Evolutionary conservation across 2,888 invertebrate species (phyloP).

Genomic region (Syrista parreyssii): DNA sequence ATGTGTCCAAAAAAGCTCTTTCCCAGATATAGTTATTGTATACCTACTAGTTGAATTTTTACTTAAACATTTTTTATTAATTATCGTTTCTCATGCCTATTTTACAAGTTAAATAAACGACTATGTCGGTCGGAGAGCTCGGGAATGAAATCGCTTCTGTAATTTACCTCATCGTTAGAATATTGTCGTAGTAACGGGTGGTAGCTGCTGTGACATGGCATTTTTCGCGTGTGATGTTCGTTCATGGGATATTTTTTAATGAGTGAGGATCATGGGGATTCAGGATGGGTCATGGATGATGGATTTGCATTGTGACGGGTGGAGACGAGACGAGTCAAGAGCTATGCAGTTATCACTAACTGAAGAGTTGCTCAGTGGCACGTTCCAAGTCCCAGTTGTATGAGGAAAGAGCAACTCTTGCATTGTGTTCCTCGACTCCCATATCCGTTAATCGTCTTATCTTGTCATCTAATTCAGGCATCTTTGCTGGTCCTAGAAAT

Average conservation of each 20-base stretch:
- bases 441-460: slow-evolving; percentile 91
- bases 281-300: slow-evolving; percentile 44
- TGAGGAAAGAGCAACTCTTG: slow-evolving; percentile 89
- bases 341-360: slow-evolving; percentile 70
- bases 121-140: slow-evolving; percentile 36
- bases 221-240: not conserved
- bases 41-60: slow-evolving; percentile 24
- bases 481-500: slow-evolving; percentile 76
- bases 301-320: slow-evolving; percentile 33
- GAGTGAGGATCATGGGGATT: slow-evolving; percentile 35
- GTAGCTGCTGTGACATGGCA: slow-evolving; percentile 8
- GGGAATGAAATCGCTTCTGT: slow-evolving; percentile 33
- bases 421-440: slow-evolving; percentile 92
- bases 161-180: slow-evolving; percentile 34
- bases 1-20: not conserved
- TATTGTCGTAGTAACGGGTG: slow-evolving; percentile 41
- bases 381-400: slow-evolving; percentile 93
- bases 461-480: slow-evolving; percentile 86
- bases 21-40: not conserved
- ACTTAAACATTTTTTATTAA: slow-evolving; percentile 38
- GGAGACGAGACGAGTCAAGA: slow-evolving; percentile 11
- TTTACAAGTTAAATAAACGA: slow-evolving; percentile 53
- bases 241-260: slow-evolving; percentile 31
- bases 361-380: slow-evolving; percentile 90
- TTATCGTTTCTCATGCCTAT: slow-evolving; percentile 45